Evolutionary conservation across 2,888 invertebrate genomes (phyloP).

Genomic region (Drosophila histrio): DNA sequence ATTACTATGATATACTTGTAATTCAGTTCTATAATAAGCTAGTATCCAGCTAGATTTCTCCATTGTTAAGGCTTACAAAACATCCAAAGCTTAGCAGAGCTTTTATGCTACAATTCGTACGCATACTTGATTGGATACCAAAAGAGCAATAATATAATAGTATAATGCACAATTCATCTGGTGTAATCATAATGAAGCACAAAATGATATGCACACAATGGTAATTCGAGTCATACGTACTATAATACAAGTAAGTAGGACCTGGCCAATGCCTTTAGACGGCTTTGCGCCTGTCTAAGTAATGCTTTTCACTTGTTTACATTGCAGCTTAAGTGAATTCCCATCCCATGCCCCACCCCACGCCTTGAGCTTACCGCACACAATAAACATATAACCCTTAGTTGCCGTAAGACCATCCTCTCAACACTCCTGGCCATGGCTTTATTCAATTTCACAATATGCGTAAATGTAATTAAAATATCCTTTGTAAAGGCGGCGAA

Average conservation of each 20-base stretch:
- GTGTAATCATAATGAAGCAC: constrained; percentile 40
- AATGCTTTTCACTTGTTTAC: constrained; percentile 71
- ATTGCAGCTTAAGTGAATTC: constrained; percentile 62
- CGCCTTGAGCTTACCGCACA: neutral
- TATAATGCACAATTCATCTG: constrained; percentile 37
- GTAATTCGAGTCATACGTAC: constrained; percentile 16
- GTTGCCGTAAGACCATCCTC: neutral
- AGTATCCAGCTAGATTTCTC: neutral
- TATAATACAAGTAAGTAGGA: neutral
- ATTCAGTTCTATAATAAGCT: neutral
- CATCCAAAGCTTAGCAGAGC: constrained; percentile 12
- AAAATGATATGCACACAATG: constrained; percentile 51
- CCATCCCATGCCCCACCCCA: neutral
- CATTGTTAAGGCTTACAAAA: constrained; percentile 1
- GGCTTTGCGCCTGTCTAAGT: constrained; percentile 53
- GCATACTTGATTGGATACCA: constrained; percentile 15
- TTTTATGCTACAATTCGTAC: neutral
- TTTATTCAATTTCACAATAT: constrained; percentile 75
- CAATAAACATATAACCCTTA: constrained; percentile 8
- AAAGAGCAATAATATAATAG: constrained; percentile 52
- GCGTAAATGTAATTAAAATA: constrained; percentile 79
- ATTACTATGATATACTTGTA: neutral
- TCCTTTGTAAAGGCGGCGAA: constrained; percentile 70
- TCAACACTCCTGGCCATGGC: constrained; percentile 23
- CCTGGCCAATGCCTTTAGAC: constrained; percentile 31